A percentile compares a stretch with the other conserved stretches of the same genome.
Evolutionary conservation across 2,888 invertebrate species (phyloP).

Genomic region (Drosophila lutescens): DNA sequence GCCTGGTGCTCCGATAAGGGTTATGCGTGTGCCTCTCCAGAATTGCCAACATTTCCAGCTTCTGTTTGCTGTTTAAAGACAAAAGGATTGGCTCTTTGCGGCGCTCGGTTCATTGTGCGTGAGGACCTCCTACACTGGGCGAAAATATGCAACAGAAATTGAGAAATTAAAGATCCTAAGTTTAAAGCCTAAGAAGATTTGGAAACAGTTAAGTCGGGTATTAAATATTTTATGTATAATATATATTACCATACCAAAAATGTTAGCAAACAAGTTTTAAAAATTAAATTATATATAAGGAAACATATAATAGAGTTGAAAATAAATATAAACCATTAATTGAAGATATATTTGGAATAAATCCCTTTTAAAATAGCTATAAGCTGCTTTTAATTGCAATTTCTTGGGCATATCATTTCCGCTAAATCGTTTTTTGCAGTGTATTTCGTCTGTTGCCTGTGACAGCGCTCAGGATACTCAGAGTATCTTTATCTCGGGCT

Average conservation of each 20-base stretch:
- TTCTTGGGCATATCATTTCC: not conserved
- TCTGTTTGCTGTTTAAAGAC: conserved; percentile 66
- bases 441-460: conserved; percentile 19
- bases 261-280: too few species aligned
- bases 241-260: too few species aligned
- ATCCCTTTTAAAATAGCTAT: too few species aligned
- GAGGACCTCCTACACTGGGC: conserved; percentile 20
- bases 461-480: conserved; percentile 37
- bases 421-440: not conserved
- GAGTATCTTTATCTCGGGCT: conserved; percentile 60
- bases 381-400: too few species aligned
- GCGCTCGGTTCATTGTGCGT: conserved; percentile 39
- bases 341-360: too few species aligned
- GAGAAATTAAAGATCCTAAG: too few species aligned
- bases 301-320: too few species aligned
- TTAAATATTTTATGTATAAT: too few species aligned
- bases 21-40: conserved; percentile 48
- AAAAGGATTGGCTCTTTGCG: conserved; percentile 74
- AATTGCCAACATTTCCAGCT: conserved; percentile 25
- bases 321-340: too few species aligned
- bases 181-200: too few species aligned
- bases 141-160: not conserved
- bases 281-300: too few species aligned
- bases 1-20: conserved; percentile 57
- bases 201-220: too few species aligned